Evolutionary conservation across 2,797 vertebrate species (phyloP).

Genomic region (Aselliscus stoliczkanus): DNA sequence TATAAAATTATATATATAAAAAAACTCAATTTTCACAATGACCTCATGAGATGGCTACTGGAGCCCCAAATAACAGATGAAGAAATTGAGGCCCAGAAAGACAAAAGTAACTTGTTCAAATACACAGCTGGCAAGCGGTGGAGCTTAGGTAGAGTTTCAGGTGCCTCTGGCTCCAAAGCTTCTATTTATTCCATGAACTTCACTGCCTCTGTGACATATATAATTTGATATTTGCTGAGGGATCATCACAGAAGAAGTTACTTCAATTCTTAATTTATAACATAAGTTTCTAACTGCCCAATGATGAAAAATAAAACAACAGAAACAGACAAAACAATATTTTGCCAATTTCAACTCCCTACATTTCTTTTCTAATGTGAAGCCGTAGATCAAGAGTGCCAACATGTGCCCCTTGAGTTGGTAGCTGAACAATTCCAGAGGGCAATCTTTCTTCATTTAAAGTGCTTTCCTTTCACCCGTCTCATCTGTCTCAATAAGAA

Average conservation of each 20-base stretch:
- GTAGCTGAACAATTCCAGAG: background rate
- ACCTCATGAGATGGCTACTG: background rate
- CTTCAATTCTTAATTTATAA: background rate
- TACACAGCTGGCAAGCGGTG: background rate
- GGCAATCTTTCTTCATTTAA: background rate
- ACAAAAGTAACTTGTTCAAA: background rate
- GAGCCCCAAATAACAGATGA: background rate
- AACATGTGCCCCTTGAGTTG: background rate
- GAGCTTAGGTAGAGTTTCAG: background rate
- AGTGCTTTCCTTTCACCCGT: conserved; percentile 11
- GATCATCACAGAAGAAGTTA: background rate
- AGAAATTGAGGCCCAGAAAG: background rate
- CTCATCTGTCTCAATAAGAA: background rate
- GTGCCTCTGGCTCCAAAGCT: background rate
- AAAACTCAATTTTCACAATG: background rate
- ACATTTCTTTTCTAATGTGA: background rate
- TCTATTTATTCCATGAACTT: background rate
- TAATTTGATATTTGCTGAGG: background rate
- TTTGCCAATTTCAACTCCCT: background rate
- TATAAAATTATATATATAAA: background rate
- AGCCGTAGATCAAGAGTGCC: background rate
- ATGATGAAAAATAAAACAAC: background rate
- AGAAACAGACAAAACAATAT: background rate
- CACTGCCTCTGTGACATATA: background rate
- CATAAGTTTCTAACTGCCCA: background rate